Base-by-base conservation (phyloP, 2,797 vertebrate species). In the Agapornis canus region DNA sequence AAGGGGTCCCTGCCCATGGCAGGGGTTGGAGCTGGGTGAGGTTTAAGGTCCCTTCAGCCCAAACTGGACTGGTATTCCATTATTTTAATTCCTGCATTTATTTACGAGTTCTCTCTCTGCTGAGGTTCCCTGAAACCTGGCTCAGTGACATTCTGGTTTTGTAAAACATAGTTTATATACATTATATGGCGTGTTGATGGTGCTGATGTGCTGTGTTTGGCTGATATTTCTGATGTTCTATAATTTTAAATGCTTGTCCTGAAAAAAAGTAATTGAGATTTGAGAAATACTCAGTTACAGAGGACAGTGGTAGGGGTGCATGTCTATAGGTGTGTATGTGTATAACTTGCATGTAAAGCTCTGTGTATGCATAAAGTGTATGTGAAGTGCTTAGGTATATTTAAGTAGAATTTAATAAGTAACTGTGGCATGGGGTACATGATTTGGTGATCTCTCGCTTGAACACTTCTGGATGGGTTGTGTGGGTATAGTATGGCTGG, bases 121-220 rank as follows among this genome's bases (percentile, higher is more conserved):
- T 31, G 7, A 9, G 8, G 48, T n/a, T 49, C 47, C 2, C n/a
- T 39, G 21, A 39, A 68, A 25, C 45, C 15, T 78, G 43, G 3
- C 61, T 42, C 65, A 59, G 32, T 61, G 23, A 14, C 7, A 3
- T 11, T 10, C n/a, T 51, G 61, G 0, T 29, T 92, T 59, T 63
- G 10, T 49, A 42, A 71, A 31, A 10, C 1, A 1, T 48, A 3
- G 45, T 54, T 5, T 8, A 0, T 23, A 1, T 22, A 22, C 20
- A 2, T 37, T 49, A 5, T 11, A 4, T 15, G 14, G 5, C 2
- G 32, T 2, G 5, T 15, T 4, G 8, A 2, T 45, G 27, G 4
- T 47, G 2, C 11, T 7, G 8, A 3, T 19, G 13, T 64, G 40
- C 10, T 65, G 9, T 61, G 17, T 11, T 35, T 35, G 23, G 10